These are phyloP conservation scores for Furcula furcula DNA, from an alignment of 2,888 invertebrate species.

Conservation along the genomic window DNA sequence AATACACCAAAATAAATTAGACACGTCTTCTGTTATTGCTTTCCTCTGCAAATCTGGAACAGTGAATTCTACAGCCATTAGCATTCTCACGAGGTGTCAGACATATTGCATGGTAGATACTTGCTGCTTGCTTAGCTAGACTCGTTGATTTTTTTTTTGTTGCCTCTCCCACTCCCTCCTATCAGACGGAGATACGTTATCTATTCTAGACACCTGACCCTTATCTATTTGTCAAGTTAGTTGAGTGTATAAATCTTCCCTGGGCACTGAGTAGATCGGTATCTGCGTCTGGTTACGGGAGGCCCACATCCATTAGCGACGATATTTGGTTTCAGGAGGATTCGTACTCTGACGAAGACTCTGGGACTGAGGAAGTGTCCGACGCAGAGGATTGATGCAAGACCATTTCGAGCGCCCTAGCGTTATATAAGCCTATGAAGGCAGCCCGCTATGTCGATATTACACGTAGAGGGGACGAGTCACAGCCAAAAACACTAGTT, in stretches of 20 bases:
- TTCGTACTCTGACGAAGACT: constrained; percentile 76
- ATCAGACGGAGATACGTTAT: constrained; percentile 66
- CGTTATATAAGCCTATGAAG: constrained; percentile 41
- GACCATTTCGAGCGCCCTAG: constrained; percentile 42
- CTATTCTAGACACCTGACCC: constrained; percentile 24
- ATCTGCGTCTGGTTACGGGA: constrained; percentile 60
- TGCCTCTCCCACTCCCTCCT: constrained; percentile 33
- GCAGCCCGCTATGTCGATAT: constrained; percentile 31
- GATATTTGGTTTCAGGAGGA: constrained; percentile 79
- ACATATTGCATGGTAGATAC: constrained; percentile 62
- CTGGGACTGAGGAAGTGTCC: constrained; percentile 75
- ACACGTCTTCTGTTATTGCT: constrained; percentile 3
- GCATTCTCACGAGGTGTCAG: constrained; percentile 40
- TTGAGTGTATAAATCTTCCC: constrained; percentile 24
- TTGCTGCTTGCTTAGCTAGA: constrained; percentile 47
- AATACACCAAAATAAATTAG: too few relatives aligned
- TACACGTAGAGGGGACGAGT: too few relatives aligned
- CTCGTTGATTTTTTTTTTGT: constrained; percentile 30
- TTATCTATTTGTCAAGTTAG: constrained; percentile 14
- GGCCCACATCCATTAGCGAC: constrained; percentile 60
- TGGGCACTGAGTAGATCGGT: constrained; percentile 37
- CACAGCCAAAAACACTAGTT: too few relatives aligned
- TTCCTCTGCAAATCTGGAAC: constrained; percentile 20
- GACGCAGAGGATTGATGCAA: constrained; percentile 72
- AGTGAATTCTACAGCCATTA: constrained; percentile 78